Conservation (phyloP, 2,888 invertebrate species). For the Andrena bicolor region DNA sequence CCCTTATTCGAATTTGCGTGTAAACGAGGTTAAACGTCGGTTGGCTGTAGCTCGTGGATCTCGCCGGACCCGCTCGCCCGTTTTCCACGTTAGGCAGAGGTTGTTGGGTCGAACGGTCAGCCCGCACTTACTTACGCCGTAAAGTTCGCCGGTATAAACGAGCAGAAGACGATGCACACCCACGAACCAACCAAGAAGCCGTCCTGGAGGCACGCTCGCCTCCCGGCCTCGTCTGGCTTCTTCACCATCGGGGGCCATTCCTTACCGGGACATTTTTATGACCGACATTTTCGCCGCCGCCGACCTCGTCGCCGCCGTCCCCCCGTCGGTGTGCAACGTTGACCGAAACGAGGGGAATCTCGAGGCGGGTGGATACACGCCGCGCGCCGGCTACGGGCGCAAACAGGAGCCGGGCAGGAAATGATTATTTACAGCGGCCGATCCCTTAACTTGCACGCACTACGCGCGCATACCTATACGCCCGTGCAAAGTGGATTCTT, state of each 20-base stretch:
- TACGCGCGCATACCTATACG: not conserved
- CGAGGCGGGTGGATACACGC: slow-evolving; percentile 25
- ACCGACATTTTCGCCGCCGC: slow-evolving; percentile 70
- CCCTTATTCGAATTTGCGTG: slow-evolving; percentile 73
- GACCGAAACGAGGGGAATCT: slow-evolving; percentile 51
- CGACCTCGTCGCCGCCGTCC: slow-evolving; percentile 42
- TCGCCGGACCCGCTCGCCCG: slow-evolving; percentile 31
- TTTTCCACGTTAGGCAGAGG: slow-evolving; percentile 46
- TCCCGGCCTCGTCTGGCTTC: slow-evolving; percentile 56
- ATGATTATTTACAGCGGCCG: slow-evolving; percentile 65
- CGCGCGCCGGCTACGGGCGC: slow-evolving; percentile 38
- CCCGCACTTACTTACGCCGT: slow-evolving; percentile 59
- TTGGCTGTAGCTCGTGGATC: slow-evolving; percentile 26
- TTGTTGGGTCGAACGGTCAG: slow-evolving; percentile 58
- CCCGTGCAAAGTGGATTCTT: slow-evolving; percentile 16
- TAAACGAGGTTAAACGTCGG: slow-evolving; percentile 72
- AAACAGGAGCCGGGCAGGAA: slow-evolving; percentile 67
- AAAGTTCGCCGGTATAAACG: slow-evolving; percentile 67
- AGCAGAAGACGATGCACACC: slow-evolving; percentile 57
- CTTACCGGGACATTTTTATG: slow-evolving; percentile 79
- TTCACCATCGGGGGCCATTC: slow-evolving; percentile 61
- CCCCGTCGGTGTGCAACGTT: not conserved
- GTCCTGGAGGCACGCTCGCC: slow-evolving; percentile 40
- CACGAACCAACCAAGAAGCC: slow-evolving; percentile 54
- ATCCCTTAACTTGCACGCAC: slow-evolving; percentile 56